Evolutionary conservation across 2,113 vertebrate genomes (phyloP), one percentile per base, ranked within the genome.

Genomic region (Amblyornis subalaris): DNA sequence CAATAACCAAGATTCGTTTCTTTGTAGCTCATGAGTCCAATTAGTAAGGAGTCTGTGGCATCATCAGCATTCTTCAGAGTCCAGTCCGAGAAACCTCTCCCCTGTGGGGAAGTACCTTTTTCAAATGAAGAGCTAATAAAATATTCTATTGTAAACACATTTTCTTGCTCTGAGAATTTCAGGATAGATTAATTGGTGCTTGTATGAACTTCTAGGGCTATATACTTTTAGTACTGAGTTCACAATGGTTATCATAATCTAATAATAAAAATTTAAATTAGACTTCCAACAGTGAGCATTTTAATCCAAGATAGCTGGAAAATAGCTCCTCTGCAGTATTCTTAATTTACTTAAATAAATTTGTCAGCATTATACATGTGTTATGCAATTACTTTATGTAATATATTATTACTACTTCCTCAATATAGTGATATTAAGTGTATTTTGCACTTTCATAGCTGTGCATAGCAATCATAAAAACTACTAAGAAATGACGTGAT

Each of bases 181-280:
- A 84, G 33, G 26, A 67, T 64, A 88, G 75, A 95, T 90, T 93
- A 96, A 94, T 77, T 93, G 75, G 82, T 88, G 38, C 67, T 93
- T 95, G 60, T 85, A 77, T 58, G 72, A 76, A 92, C 82, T 93
- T 93, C 25, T 47, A 91, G 64, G 75, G 29, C 65, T 77, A 78
- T 95, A 95, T 88, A 81, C 82, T 91, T 96, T 95, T 92, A 91
- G 40, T 93, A 83, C 36, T 61, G 65, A 67, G 40, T 92, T 95
- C 14, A n/a, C 88, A 94, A 67, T 84, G 6, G 45, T 94, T 85
- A 86, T 95, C 82, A 94, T 95, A 83, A 93, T 95, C 64, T 85
- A 96, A 95, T 93, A 28, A 95, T 92, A 96, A 94, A 95, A 95
- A 88, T 75, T 96, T 91, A 95, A 96, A 95, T 97, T 91, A 95